These are phyloP conservation scores for Gandaritis pyraliata DNA, from an alignment of 2,888 invertebrate genomes.

Conservation along the genomic window DNA sequence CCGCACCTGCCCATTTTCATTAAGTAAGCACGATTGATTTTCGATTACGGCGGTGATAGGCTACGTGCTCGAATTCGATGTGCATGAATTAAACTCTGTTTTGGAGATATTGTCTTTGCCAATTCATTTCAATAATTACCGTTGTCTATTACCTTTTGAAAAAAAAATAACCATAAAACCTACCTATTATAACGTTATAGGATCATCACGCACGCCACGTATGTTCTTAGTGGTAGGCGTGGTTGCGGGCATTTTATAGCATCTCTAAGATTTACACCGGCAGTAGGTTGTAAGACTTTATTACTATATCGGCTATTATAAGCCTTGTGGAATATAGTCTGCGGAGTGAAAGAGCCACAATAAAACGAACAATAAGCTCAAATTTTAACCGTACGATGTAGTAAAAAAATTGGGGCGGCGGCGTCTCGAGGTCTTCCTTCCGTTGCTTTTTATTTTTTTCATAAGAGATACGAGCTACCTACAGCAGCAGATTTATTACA, in stretches of 20 bases:
- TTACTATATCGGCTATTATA: conserved; percentile 44
- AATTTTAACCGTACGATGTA: conserved; percentile 31
- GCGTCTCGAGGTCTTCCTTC: conserved; percentile 17
- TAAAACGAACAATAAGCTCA: conserved; percentile 30
- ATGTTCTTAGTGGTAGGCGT: conserved; percentile 14
- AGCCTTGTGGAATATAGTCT: conserved; percentile 19
- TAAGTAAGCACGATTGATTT: conserved; percentile 56
- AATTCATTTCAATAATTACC: too few relatives aligned
- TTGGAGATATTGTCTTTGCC: conserved; percentile 4
- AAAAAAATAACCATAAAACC: too few relatives aligned
- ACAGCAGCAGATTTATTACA: conserved; percentile 29
- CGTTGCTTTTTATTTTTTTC: conserved; percentile 27
- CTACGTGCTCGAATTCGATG: conserved; percentile 37
- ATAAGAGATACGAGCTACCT: conserved; percentile 24
- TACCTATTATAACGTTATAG: neutral
- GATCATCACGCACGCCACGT: conserved; percentile 1
- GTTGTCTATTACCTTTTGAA: too few relatives aligned
- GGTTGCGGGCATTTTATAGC: conserved; percentile 26
- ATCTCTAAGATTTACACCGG: conserved; percentile 31
- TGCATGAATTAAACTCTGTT: conserved; percentile 32
- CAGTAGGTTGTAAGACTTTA: conserved; percentile 41
- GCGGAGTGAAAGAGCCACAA: conserved; percentile 24
- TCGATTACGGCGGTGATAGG: conserved; percentile 49
- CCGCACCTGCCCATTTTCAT: conserved; percentile 47
- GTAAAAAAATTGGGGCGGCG: conserved; percentile 24